Conservation (phyloP, 1,140 invertebrate species). For the Physella acuta region DNA sequence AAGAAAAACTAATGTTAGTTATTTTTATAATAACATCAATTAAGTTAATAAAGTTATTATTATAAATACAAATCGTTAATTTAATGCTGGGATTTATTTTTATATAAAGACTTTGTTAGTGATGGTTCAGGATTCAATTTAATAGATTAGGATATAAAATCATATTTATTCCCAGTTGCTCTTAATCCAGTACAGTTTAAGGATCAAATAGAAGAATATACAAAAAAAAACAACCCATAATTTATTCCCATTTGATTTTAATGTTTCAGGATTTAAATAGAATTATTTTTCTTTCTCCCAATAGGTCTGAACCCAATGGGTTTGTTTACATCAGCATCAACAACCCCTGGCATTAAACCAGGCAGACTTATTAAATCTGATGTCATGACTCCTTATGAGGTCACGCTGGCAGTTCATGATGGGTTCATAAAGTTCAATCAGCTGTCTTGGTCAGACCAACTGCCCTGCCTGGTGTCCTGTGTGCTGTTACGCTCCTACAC, state of each 20-base stretch:
- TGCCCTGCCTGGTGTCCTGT: background rate
- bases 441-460: background rate
- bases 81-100: no score
- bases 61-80: no score
- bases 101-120: no score
- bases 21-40: no score
- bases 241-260: no score
- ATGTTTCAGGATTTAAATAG: background rate
- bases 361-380: slow-evolving; percentile 7
- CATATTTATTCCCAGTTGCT: no score
- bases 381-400: slow-evolving; percentile 8
- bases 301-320: slow-evolving; percentile 14
- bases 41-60: no score
- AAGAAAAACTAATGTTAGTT: no score
- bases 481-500: background rate
- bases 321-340: slow-evolving; percentile 2
- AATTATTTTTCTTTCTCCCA: background rate
- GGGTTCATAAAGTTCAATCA: background rate
- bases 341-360: slow-evolving; percentile 8
- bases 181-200: no score
- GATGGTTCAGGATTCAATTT: no score
- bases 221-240: no score
- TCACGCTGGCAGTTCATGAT: slow-evolving; percentile 6
- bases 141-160: no score
- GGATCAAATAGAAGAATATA: background rate